Conservation (phyloP, 35 echinoderm and acorn worm genomes). For the Apostichopus japonicus region DNA sequence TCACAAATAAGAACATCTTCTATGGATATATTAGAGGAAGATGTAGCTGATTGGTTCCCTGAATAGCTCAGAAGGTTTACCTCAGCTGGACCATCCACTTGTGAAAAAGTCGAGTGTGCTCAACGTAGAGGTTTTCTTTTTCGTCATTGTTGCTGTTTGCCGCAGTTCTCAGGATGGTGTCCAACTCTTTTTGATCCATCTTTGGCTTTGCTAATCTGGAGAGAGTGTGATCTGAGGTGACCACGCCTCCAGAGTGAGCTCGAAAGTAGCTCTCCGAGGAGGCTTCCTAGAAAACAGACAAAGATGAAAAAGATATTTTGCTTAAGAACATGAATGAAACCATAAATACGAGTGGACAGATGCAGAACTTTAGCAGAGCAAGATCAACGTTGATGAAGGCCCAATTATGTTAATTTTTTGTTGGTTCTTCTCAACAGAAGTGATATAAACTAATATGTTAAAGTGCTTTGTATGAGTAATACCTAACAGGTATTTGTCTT, state of each 20-base stretch:
- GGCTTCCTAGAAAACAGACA: constrained; percentile 48
- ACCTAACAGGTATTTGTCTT: no score
- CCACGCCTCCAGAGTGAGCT: constrained; percentile 71
- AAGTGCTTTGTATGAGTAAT: no score
- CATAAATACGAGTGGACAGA: neutral
- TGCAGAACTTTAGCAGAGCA: neutral
- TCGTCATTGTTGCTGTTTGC: constrained; percentile 66
- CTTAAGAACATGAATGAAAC: no score
- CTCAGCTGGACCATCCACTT: constrained; percentile 95
- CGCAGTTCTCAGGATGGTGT: constrained; percentile 60
- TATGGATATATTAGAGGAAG: no score
- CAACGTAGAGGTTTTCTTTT: constrained; percentile 66
- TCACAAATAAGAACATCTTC: no score
- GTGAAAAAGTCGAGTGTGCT: constrained; percentile 74
- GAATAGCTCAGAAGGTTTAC: constrained; percentile 16
- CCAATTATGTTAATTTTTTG: no score
- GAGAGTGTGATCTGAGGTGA: constrained; percentile 93
- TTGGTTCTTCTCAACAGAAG: no score
- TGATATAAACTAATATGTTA: no score
- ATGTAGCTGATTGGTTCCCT: no score
- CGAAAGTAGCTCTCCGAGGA: constrained; percentile 86
- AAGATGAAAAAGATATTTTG: neutral
- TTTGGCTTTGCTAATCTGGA: constrained; percentile 83
- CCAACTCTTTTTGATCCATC: constrained; percentile 80
- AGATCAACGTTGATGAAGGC: no score